Percentiles rank a stretch among this genome's conserved stretches.
phyloP scores from a whole-genome alignment of 2,797 vertebrate species.

The Leuciscus waleckii region DNA sequence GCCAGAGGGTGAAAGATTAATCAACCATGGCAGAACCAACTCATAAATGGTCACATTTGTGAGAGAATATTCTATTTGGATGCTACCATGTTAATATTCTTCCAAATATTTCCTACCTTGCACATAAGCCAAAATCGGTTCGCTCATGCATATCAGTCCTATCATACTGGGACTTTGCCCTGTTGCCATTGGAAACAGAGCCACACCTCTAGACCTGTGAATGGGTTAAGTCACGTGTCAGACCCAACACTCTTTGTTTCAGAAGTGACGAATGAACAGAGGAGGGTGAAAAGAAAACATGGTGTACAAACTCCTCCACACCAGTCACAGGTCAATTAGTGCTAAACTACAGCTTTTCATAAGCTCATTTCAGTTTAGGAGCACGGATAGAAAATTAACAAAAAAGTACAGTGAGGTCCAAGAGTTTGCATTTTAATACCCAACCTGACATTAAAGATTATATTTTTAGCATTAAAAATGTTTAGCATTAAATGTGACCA shows the following conservation, averaged over 20 bases:
- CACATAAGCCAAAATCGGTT: background rate
- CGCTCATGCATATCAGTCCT: slow-evolving; percentile 15
- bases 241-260: slow-evolving; percentile 42
- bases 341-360: background rate
- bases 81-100: background rate
- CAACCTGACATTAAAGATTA: background rate
- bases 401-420: background rate
- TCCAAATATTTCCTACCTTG: slow-evolving; percentile 41
- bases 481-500: no score
- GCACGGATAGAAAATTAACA: background rate
- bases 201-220: slow-evolving; percentile 54
- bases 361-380: slow-evolving; percentile 10
- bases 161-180: slow-evolving; percentile 47
- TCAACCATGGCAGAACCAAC: background rate
- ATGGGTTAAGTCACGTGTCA: slow-evolving; percentile 50
- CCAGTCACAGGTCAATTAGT: background rate
- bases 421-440: background rate
- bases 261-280: slow-evolving; percentile 13
- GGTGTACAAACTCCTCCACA: slow-evolving; percentile 33
- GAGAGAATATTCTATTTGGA: background rate
- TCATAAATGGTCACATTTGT: background rate
- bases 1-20: background rate
- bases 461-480: no score
- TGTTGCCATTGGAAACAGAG: slow-evolving; percentile 50
- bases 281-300: slow-evolving; percentile 14